These are phyloP conservation scores for Thecophora atra DNA, from an alignment of 2,888 invertebrate genomes.

Conservation along the genomic window DNA sequence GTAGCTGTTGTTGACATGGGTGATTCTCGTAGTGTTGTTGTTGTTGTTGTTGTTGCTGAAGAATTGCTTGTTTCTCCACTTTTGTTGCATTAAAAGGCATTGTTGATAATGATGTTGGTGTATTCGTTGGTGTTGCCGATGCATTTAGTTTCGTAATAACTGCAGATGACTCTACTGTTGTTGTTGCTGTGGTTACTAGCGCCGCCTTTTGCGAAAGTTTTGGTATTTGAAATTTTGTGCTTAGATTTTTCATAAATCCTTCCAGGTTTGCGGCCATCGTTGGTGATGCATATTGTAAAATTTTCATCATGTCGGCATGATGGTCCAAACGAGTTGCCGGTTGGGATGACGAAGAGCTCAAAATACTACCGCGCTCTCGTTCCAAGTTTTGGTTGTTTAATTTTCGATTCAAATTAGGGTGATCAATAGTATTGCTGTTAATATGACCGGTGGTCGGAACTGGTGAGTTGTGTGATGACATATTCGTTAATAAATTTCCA, in stretches of 20 bases:
- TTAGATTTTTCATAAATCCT: constrained; percentile 79
- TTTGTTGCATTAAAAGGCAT: neutral
- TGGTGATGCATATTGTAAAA: constrained; percentile 69
- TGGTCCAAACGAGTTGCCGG: constrained; percentile 59
- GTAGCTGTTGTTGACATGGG: constrained; percentile 30
- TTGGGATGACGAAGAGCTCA: constrained; percentile 53
- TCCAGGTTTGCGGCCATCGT: constrained; percentile 74
- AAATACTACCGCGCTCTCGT: neutral
- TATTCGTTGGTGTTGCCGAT: neutral
- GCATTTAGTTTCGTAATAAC: constrained; percentile 33
- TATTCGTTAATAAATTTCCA: constrained; percentile 60
- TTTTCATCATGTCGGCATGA: constrained; percentile 66
- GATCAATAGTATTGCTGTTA: constrained; percentile 35
- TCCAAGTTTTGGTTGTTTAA: neutral
- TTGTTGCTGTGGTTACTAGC: neutral
- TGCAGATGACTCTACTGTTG: constrained; percentile 37
- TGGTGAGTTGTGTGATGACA: constrained; percentile 46
- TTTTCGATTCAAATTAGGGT: constrained; percentile 3
- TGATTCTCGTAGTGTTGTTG: constrained; percentile 39
- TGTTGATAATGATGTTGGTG: neutral
- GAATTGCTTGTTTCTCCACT: neutral
- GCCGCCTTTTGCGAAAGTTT: constrained; percentile 72
- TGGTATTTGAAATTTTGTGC: constrained; percentile 88
- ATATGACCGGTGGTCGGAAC: constrained; percentile 46
- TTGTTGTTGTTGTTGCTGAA: constrained; percentile 31